Conservation (phyloP, 2,797 vertebrate species). For the Pipistrellus kuhlii region DNA sequence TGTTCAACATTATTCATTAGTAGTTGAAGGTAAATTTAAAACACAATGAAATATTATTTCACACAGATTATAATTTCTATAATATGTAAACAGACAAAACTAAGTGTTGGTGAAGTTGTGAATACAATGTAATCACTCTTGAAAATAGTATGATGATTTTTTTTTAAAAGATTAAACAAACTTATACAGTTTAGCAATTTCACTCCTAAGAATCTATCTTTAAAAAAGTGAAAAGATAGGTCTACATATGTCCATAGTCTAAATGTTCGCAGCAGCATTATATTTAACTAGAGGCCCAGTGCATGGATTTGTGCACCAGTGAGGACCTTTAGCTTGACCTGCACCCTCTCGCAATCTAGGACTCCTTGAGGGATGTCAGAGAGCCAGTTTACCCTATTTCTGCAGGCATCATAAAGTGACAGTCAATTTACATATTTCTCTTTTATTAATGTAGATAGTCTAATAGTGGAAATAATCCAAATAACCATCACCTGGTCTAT, state of each 20-base stretch:
- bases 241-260: neutral
- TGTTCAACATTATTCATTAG: neutral
- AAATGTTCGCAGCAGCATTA: neutral
- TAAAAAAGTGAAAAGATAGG: neutral
- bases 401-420: no score
- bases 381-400: no score
- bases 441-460: neutral
- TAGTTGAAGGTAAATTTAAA: neutral
- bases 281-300: no score
- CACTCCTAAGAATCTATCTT: neutral
- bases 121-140: neutral
- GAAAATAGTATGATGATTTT: neutral
- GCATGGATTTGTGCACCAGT: no score
- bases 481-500: neutral
- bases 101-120: neutral
- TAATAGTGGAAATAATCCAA: neutral
- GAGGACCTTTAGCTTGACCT: no score
- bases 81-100: neutral
- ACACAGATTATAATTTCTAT: neutral
- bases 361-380: no score
- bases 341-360: no score
- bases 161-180: neutral
- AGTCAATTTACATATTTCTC: no score
- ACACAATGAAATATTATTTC: neutral
- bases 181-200: neutral